A percentile compares a stretch with the other conserved stretches of the same genome.
These are phyloP conservation scores for Pao palembangensis DNA, from an alignment of 2,113 vertebrate genomes.

Conservation along the genomic window DNA sequence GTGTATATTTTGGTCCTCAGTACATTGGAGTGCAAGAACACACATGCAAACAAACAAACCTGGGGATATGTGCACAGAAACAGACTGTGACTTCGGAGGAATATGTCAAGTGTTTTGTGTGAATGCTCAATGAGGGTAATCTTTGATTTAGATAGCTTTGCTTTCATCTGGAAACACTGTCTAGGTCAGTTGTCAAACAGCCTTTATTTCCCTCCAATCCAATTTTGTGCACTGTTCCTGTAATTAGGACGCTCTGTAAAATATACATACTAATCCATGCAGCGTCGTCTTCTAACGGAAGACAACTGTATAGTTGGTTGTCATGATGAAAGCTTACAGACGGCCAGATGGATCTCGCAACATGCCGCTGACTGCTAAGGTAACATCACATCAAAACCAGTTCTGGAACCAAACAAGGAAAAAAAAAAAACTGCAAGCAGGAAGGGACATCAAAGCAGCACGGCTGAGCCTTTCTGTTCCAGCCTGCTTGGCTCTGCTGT, in stretches of 20 bases:
- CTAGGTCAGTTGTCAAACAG: background rate
- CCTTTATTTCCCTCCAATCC: background rate
- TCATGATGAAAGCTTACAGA: slow-evolving; percentile 50
- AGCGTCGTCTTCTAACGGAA: slow-evolving; percentile 27
- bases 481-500: slow-evolving; percentile 48
- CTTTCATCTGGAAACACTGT: background rate
- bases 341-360: slow-evolving; percentile 40
- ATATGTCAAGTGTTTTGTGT: slow-evolving; percentile 4
- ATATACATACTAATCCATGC: background rate
- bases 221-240: background rate
- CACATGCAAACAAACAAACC: slow-evolving; percentile 8
- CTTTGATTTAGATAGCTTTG: background rate
- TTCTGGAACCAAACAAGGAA: no score
- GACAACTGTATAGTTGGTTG: slow-evolving; percentile 41
- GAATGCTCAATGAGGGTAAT: background rate
- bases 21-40: background rate
- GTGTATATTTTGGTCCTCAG: no score
- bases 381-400: background rate
- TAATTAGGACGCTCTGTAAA: background rate
- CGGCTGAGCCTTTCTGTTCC: slow-evolving; percentile 26
- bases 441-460: slow-evolving; percentile 52
- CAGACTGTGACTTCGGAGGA: background rate
- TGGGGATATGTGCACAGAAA: background rate
- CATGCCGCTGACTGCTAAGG: slow-evolving; percentile 37
- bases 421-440: slow-evolving; percentile 7